Conservation (phyloP, 2,797 vertebrate genomes). For the Buphagus erythrorhynchus region DNA sequence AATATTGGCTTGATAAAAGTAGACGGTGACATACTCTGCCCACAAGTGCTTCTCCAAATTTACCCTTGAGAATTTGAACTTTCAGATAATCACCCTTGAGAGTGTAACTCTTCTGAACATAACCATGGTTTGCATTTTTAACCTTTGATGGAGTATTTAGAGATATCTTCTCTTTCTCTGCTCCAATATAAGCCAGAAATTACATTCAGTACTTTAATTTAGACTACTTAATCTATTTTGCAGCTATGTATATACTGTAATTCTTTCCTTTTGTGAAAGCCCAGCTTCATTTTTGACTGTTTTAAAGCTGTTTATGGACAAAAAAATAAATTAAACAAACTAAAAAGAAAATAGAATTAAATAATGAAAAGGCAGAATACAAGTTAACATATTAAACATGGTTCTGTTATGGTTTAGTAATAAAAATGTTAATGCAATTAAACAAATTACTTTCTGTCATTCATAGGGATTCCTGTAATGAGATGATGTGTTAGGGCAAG, state of each 20-base stretch:
- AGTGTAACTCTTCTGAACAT: background rate
- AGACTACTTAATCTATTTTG: background rate
- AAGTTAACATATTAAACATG: background rate
- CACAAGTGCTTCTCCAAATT: background rate
- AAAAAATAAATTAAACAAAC: constrained; percentile 5
- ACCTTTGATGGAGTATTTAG: background rate
- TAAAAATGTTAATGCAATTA: constrained; percentile 26
- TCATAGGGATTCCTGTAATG: background rate
- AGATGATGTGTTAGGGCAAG: background rate
- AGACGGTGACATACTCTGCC: background rate
- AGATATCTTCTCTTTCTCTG: background rate
- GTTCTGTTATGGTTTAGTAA: constrained; percentile 21
- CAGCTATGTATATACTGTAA: background rate
- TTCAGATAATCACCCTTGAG: background rate
- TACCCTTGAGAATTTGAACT: constrained; percentile 12
- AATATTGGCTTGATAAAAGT: constrained; percentile 53
- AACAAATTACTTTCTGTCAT: constrained; percentile 33
- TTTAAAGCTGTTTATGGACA: constrained; percentile 16
- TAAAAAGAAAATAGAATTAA: constrained; percentile 47
- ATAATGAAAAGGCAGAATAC: constrained; percentile 37
- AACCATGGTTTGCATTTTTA: background rate
- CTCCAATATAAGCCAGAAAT: background rate
- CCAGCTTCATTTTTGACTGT: background rate
- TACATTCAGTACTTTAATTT: background rate
- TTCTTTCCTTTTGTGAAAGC: background rate